Conservation (phyloP, 2,888 invertebrate species). For the Tachystola acroxantha region DNA sequence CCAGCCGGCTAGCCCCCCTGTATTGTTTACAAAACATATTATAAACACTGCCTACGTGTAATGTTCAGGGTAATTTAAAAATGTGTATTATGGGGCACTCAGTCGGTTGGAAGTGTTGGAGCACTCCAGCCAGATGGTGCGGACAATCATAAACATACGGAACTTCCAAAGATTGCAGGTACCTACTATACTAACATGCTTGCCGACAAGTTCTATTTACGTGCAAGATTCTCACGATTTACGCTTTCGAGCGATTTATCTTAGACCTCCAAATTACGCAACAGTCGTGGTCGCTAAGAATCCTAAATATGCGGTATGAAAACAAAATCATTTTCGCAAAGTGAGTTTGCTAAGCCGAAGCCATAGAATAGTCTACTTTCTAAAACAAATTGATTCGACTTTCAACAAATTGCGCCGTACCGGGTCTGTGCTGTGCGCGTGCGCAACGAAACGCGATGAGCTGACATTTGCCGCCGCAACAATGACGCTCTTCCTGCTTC, state of each 20-base stretch:
- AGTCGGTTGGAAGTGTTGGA: too few species aligned
- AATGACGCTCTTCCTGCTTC: conserved; percentile 34
- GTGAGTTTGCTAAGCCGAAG: conserved; percentile 40
- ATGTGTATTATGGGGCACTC: too few species aligned
- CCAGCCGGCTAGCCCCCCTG: too few species aligned
- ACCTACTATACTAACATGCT: too few species aligned
- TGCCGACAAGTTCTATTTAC: conserved; percentile 3
- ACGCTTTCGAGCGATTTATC: conserved; percentile 12
- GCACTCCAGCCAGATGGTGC: too few species aligned
- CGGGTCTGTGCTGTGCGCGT: conserved; percentile 22
- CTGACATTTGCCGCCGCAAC: conserved; percentile 41
- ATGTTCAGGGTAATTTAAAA: too few species aligned
- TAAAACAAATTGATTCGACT: conserved; percentile 73
- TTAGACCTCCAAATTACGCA: not conserved
- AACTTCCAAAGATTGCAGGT: too few species aligned
- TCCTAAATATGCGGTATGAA: conserved; percentile 7
- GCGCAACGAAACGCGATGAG: conserved; percentile 35
- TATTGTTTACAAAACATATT: too few species aligned
- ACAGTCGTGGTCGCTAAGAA: conserved; percentile 4
- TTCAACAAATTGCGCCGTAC: conserved; percentile 61
- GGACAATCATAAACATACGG: too few species aligned
- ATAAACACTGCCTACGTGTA: too few species aligned
- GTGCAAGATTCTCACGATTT: conserved; percentile 7
- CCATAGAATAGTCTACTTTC: conserved; percentile 59
- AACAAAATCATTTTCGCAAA: not conserved